Evolutionary conservation across 2,888 invertebrate species (phyloP).

Genomic region (Ctena decussata): DNA sequence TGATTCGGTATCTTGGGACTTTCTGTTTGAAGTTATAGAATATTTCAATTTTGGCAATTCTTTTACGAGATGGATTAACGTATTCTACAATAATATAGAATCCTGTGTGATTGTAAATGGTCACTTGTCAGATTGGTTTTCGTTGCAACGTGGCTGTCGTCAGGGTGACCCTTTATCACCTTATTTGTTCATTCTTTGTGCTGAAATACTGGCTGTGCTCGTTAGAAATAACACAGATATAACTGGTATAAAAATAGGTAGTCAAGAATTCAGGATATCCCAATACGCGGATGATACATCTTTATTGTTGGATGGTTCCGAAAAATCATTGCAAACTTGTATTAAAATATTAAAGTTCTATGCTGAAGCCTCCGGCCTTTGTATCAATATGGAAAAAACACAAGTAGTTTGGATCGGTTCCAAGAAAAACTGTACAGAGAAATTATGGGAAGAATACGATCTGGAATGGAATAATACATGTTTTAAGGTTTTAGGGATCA

Average conservation of each 20-base stretch:
- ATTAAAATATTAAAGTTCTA: too few species aligned
- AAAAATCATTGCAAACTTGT: too few species aligned
- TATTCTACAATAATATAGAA: background rate
- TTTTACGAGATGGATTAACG: background rate
- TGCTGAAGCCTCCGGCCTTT: too few species aligned
- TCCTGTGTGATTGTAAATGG: background rate
- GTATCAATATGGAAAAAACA: too few species aligned
- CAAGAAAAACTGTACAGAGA: too few species aligned
- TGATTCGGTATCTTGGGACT: too few species aligned
- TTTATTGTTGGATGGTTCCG: background rate
- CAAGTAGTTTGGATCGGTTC: too few species aligned
- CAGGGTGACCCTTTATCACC: background rate
- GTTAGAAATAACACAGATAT: background rate
- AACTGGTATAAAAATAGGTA: background rate
- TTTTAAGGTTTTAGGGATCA: too few species aligned
- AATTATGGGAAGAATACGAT: too few species aligned
- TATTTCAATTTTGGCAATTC: background rate
- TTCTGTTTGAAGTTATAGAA: background rate
- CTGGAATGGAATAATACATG: too few species aligned
- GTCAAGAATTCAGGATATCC: background rate
- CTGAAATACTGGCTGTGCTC: background rate
- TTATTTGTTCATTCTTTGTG: background rate
- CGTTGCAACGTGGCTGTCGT: background rate
- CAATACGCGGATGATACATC: background rate
- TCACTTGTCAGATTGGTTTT: background rate